Conservation (phyloP, 2,797 vertebrate species). For the Botia almorhae region DNA sequence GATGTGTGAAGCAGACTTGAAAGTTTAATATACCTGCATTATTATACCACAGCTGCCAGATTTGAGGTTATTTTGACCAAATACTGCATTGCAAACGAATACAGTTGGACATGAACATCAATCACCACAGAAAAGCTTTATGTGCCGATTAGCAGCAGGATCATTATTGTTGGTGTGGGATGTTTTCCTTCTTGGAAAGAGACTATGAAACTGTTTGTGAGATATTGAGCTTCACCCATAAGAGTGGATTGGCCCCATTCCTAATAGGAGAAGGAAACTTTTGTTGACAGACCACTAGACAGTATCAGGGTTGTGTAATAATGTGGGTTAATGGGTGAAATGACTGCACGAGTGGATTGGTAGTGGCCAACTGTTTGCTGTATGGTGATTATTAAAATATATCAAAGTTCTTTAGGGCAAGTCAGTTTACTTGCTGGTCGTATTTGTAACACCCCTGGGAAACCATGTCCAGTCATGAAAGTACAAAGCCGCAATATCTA, state of each 20-base stretch:
- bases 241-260: conserved; percentile 36
- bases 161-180: not conserved
- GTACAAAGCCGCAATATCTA: not conserved
- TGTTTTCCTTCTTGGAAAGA: not conserved
- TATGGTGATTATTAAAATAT: not conserved
- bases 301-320: conserved; percentile 27
- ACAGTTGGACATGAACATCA: too few relatives aligned
- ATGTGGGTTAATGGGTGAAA: conserved; percentile 47
- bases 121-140: too few relatives aligned
- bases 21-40: too few relatives aligned
- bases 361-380: not conserved
- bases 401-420: too few relatives aligned
- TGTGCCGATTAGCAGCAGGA: not conserved
- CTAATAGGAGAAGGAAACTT: conserved; percentile 6
- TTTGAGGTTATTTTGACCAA: too few relatives aligned
- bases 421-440: not conserved
- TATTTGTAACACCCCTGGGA: not conserved
- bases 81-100: too few relatives aligned
- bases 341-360: not conserved
- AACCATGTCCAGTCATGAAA: not conserved
- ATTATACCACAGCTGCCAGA: too few relatives aligned
- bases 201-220: not conserved
- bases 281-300: too few relatives aligned
- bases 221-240: not conserved
- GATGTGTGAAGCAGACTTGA: too few relatives aligned